phyloP scores from a whole-genome alignment of 2,113 vertebrate genomes.

The Platichthys stellatus region DNA sequence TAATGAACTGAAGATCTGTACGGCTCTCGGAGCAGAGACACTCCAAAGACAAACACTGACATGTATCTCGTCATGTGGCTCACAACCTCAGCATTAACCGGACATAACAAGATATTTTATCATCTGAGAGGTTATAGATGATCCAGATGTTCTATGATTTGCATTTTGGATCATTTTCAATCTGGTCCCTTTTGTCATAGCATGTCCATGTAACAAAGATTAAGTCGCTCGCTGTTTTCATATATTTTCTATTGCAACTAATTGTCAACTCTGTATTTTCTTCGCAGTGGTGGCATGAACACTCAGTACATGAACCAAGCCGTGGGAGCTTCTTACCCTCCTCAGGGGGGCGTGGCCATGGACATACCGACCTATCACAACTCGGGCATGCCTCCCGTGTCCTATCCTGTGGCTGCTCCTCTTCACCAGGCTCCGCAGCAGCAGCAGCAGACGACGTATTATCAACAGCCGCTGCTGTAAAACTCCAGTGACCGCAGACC shows the following conservation, averaged over 20 bases:
- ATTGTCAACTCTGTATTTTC: constrained; percentile 20
- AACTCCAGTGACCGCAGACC: constrained; percentile 5
- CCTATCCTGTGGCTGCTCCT: constrained; percentile 84
- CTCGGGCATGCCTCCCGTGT: constrained; percentile 80
- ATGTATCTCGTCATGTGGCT: too few species aligned
- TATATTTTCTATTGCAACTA: background rate
- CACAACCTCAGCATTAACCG: too few species aligned
- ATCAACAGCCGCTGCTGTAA: constrained; percentile 94
- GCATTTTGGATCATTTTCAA: too few species aligned
- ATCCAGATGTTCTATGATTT: too few species aligned
- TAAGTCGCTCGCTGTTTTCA: too few species aligned
- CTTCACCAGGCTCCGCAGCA: constrained; percentile 82
- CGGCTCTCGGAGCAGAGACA: too few species aligned
- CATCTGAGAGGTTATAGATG: too few species aligned
- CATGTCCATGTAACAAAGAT: too few species aligned
- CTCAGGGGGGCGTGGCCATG: constrained; percentile 82
- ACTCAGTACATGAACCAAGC: constrained; percentile 86
- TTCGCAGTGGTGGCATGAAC: constrained; percentile 81
- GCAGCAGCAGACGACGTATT: constrained; percentile 76
- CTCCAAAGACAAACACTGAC: too few species aligned
- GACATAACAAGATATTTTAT: too few species aligned
- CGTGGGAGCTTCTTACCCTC: constrained; percentile 79
- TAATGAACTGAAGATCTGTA: too few species aligned
- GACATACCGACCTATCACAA: constrained; percentile 91
- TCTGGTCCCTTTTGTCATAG: too few species aligned